A percentile compares a stretch with the other conserved stretches of the same genome.
Evolutionary conservation across 2,797 vertebrate species (phyloP).

Genomic region (Rallus crepitans): DNA sequence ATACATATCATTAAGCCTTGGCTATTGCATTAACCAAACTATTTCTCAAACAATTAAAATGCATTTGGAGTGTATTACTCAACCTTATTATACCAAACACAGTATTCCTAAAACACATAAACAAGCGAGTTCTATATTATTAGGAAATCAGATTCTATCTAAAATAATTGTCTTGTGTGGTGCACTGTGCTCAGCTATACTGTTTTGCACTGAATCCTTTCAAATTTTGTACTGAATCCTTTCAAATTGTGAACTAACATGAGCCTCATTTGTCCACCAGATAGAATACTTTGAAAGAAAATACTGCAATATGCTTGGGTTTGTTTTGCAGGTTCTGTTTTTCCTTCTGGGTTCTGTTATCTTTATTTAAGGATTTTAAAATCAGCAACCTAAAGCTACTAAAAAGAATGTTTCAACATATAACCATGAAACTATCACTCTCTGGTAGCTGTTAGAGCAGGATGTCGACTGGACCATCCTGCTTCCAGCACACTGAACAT

Average conservation of each 20-base stretch:
- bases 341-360: neutral
- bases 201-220: neutral
- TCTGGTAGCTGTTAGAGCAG: neutral
- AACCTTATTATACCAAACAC: neutral
- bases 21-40: constrained; percentile 1
- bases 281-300: neutral
- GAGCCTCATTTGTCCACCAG: neutral
- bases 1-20: neutral
- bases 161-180: neutral
- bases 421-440: neutral
- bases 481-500: neutral
- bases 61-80: neutral
- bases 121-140: neutral
- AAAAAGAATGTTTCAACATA: neutral
- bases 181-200: neutral
- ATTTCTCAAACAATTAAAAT: constrained; percentile 9
- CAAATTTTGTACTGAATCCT: neutral
- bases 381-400: neutral
- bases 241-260: neutral
- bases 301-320: neutral
- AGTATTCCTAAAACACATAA: neutral
- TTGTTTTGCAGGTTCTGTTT: neutral
- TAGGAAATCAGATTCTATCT: neutral
- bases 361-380: neutral
- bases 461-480: neutral